Evolutionary conservation across 2,888 invertebrate species (phyloP), one percentile per base, ranked within the genome.

Genomic region (Heteropelma amictum): DNA sequence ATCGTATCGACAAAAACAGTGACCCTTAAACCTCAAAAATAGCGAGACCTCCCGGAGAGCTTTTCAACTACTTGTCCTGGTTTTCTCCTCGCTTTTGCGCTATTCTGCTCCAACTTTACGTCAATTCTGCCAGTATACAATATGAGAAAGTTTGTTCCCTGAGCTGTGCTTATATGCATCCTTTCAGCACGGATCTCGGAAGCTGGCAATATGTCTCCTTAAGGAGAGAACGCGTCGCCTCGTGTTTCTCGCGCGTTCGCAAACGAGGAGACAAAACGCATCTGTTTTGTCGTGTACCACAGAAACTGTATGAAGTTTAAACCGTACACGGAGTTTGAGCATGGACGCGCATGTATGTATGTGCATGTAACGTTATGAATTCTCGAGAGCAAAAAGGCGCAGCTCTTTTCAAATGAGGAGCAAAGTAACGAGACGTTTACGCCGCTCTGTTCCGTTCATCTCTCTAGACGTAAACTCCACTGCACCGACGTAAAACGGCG

Each of bases 81-180:
- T 73, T 26, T 56, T 35, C 49, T n/a, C 21, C n/a, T 30, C 60
- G n/a, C 51, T 53, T 30, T 38, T 14, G 28, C 42, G 2, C 33
- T 64, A 53, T 63, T 30, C 23, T 45, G 38, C 38, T 19, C 51
- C 10, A 23, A 53, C 74, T 74, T n/a, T 70, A 47, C 69, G 64
- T 60, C 51, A 60, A 60, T 70, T 53, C 53, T 28, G 28, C 23
- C 21, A 28, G 60, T 53, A n/a, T n/a, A n/a, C 60, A 70, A 54
- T 61, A 61, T 60, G 49, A 26, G 38, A 54, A 74, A 74, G 47
- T 74, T 67, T 70, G 60, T 58, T 58, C 60, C 64, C 38, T 4
- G 33, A 47, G 65, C 14, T 38, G 28, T 21, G 45, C 28, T 3
- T 28, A 65, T 21, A 21, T 23, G 38, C 28, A 30, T 10, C 14